Base-by-base conservation (phyloP, 2,797 vertebrate species). In the Pterois miles region DNA sequence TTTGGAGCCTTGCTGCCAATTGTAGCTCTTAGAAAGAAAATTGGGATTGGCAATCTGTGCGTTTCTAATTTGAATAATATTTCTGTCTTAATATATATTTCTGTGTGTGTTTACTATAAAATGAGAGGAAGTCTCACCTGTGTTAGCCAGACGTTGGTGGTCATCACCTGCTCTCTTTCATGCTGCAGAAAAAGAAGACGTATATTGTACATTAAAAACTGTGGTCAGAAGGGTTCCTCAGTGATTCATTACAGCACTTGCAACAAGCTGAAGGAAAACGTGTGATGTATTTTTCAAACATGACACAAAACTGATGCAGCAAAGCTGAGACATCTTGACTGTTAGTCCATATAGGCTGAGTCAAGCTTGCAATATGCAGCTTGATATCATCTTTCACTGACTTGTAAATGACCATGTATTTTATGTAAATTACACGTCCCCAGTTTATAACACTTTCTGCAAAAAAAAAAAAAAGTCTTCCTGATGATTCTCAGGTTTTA, bases 101-200 rank as follows among this genome's bases (percentile, higher is more conserved):
- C 25, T 56, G 27, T 16, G 0, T 40, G 31, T 64, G 43, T 50
- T 31, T 65, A 69, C 65, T 59, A 43, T 62, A n/a, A 16, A 8
- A 76, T 33, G 16, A 70, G 16, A 52, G 18, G 56, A 54, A 25
- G 59, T 86, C 96, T 95, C 83, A 99, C 98, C 97, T 98, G 98
- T 10, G 98, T 99, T 64, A 99, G 94, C 98, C 98, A 99, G 75
- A 99, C 98, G 0, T 99, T 99, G 3, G 98, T 99, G 58, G 98
- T 99, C 98, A 99, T 99, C 93, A 99, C 96, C 95, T 99, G 98
- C 78, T 99, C 98, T 89, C 98, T 91, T 87, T 99, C 98, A 1
- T 99, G 97, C 98, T 99, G 93, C 34, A 75, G 78, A 71, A 79
- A 62, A 90, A 78, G 38, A 74, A 80, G 6, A 88, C 20, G 78